A percentile compares a stretch with the other conserved stretches of the same genome.
Evolutionary conservation across 2,113 vertebrate genomes (phyloP).

Genomic region (Aphelocoma coerulescens): DNA sequence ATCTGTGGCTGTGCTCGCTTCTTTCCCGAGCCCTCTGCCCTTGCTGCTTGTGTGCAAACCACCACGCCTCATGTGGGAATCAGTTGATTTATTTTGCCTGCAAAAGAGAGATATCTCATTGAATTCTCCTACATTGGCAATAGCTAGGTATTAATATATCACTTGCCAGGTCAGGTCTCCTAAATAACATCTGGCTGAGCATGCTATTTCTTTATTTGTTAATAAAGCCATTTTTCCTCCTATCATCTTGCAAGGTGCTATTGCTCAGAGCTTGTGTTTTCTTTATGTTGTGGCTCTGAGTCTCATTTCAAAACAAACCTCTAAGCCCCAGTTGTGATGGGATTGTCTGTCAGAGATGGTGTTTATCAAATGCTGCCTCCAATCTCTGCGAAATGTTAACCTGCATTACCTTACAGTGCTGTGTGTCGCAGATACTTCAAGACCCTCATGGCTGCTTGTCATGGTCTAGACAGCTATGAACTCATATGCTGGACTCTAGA

Average conservation of each 20-base stretch:
- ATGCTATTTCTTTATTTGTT: neutral
- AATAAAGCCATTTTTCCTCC: constrained; percentile 12
- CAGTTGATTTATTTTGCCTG: neutral
- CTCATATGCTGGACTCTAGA: neutral
- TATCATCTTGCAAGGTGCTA: neutral
- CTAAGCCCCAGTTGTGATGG: neutral
- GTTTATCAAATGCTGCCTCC: neutral
- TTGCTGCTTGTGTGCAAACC: neutral
- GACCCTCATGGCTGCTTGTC: neutral
- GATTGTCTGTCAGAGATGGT: neutral
- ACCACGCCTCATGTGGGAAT: neutral
- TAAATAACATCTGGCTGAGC: constrained; percentile 9
- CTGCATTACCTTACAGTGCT: neutral
- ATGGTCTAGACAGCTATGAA: neutral
- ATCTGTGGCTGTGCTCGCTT: neutral
- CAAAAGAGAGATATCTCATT: neutral
- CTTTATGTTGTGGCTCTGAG: neutral
- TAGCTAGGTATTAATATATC: constrained; percentile 13
- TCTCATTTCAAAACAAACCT: neutral
- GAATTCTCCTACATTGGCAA: neutral
- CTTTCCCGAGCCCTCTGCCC: neutral
- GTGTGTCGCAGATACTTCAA: neutral
- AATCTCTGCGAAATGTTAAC: neutral
- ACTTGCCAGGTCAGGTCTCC: neutral
- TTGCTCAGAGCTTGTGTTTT: neutral